phyloP scores from a whole-genome alignment of 1,140 invertebrate species.

The Aricia agestis region DNA sequence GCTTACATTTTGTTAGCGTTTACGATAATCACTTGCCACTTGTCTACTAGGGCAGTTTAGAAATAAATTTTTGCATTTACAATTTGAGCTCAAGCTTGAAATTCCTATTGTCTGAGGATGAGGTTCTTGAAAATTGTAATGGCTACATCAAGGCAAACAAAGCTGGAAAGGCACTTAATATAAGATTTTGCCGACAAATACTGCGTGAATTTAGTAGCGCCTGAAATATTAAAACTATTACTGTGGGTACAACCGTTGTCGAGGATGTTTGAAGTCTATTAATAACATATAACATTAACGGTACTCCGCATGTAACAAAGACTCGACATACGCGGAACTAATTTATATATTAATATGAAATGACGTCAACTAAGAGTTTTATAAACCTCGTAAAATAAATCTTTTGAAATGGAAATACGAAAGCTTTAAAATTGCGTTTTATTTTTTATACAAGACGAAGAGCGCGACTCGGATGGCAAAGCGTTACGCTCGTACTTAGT shows the following conservation, averaged over 20 bases:
- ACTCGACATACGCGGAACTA: background rate
- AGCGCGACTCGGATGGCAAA: background rate
- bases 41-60: no score
- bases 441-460: slow-evolving; percentile 10
- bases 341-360: slow-evolving; percentile 10
- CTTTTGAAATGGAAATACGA: slow-evolving; percentile 13
- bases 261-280: background rate
- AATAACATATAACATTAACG: background rate
- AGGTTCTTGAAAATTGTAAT: no score
- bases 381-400: slow-evolving; percentile 12
- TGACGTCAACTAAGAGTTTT: slow-evolving; percentile 14
- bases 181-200: no score
- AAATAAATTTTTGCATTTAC: no score
- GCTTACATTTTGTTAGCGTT: no score
- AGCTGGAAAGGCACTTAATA: no score
- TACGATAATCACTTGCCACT: no score
- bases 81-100: no score
- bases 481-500: background rate
- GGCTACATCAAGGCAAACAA: no score
- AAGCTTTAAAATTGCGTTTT: slow-evolving; percentile 6
- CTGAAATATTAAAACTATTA: background rate
- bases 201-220: background rate
- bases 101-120: no score
- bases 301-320: background rate
- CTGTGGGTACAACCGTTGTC: background rate